Conservation (phyloP, 2,113 vertebrate species). For the Rhinoptilus africanus region DNA sequence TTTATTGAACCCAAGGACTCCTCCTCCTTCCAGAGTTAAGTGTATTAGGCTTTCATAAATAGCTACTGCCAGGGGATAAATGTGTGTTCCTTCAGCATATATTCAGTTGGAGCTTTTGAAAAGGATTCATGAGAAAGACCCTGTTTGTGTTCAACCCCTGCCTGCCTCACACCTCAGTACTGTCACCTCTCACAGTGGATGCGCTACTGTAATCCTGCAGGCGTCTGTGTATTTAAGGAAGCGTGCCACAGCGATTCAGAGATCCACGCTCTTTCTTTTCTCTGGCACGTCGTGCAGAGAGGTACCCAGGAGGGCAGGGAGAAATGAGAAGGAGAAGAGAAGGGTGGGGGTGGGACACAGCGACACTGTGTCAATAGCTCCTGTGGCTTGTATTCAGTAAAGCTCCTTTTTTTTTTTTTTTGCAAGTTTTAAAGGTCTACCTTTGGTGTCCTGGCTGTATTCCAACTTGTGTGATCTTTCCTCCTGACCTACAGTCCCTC, state of each 20-base stretch:
- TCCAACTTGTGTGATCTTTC: background rate
- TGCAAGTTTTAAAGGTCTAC: background rate
- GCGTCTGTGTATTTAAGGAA: background rate
- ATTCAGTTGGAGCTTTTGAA: background rate
- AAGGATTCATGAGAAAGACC: background rate
- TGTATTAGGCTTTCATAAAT: background rate
- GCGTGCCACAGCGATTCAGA: background rate
- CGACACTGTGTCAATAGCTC: background rate
- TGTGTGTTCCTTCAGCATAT: background rate
- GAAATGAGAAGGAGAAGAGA: background rate
- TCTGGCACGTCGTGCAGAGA: background rate
- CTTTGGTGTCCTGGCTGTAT: background rate
- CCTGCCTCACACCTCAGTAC: background rate
- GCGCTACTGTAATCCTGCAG: background rate
- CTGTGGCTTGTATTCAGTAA: background rate
- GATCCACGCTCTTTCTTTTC: background rate
- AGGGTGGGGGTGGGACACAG: too few relatives aligned
- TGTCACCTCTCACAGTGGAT: background rate
- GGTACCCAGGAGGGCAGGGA: background rate
- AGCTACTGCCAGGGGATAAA: background rate
- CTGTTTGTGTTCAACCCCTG: background rate
- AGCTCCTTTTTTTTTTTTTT: background rate
- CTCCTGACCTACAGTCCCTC: background rate
- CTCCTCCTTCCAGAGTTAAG: background rate
- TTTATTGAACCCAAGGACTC: background rate